These are phyloP conservation scores for Stomatorhinus ivindoensis DNA, from an alignment of 2,113 vertebrate species.

Conservation along the genomic window DNA sequence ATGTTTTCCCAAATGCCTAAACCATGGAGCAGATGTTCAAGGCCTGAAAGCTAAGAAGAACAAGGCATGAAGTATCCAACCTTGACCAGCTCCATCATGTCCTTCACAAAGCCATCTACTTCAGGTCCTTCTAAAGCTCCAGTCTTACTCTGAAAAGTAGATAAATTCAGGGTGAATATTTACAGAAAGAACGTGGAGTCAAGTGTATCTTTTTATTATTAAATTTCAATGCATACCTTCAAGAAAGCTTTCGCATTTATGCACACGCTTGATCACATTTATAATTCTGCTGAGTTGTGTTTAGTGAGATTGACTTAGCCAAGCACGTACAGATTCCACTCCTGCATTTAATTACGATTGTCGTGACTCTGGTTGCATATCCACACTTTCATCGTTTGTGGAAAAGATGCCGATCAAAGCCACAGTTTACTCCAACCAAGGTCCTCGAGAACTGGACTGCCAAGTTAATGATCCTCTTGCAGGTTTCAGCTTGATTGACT, in stretches of 20 bases:
- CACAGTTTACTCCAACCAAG: not conserved
- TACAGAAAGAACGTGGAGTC: not conserved
- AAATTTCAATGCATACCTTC: not conserved
- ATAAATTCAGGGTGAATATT: conserved; percentile 15
- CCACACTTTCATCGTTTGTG: not conserved
- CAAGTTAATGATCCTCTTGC: not conserved
- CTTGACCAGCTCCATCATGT: conserved; percentile 86
- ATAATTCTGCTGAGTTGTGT: not conserved
- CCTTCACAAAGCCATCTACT: conserved; percentile 84
- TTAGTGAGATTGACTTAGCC: not conserved
- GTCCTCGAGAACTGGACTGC: not conserved
- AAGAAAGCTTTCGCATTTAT: not conserved
- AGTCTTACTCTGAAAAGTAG: conserved; percentile 70
- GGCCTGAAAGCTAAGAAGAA: not conserved
- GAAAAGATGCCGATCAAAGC: not conserved
- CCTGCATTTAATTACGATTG: not conserved
- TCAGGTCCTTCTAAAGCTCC: conserved; percentile 78
- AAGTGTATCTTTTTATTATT: not conserved
- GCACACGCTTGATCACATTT: not conserved
- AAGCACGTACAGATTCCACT: not conserved
- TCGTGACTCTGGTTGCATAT: not conserved
- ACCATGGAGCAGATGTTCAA: not conserved
- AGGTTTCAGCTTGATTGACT: not conserved
- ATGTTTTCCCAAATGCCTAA: not conserved
- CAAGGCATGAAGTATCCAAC: conserved; percentile 40